phyloP scores from a whole-genome alignment of 2,797 vertebrate species.

The Sternarchorhynchus goeldii region DNA sequence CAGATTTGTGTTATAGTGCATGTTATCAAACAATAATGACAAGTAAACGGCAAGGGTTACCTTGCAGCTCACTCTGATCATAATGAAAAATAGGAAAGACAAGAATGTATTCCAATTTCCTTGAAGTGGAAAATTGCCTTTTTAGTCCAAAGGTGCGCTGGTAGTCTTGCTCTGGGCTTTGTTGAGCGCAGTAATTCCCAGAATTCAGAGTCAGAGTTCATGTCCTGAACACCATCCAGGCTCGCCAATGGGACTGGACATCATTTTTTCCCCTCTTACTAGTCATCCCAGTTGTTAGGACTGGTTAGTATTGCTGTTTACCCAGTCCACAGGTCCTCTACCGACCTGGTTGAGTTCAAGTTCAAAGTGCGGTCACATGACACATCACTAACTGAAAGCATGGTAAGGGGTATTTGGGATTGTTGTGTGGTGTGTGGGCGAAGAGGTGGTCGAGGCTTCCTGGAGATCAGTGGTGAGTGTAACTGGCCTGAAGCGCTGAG shows the following conservation, averaged over 20 bases:
- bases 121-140: slow-evolving; percentile 16
- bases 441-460: neutral
- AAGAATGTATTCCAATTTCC: slow-evolving; percentile 21
- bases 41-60: slow-evolving; percentile 22
- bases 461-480: slow-evolving; percentile 6
- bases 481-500: no score
- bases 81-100: neutral
- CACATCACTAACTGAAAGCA: neutral
- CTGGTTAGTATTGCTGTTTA: slow-evolving; percentile 25
- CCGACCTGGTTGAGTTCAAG: slow-evolving; percentile 6
- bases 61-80: slow-evolving; percentile 19
- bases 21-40: slow-evolving; percentile 29
- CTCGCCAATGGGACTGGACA: neutral
- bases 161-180: slow-evolving; percentile 15
- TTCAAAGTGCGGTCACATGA: slow-evolving; percentile 44
- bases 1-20: slow-evolving; percentile 45
- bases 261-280: slow-evolving; percentile 20
- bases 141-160: slow-evolving; percentile 21
- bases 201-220: slow-evolving; percentile 23
- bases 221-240: slow-evolving; percentile 6
- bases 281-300: neutral
- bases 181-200: slow-evolving; percentile 44
- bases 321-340: slow-evolving; percentile 18
- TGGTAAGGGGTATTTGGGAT: neutral
- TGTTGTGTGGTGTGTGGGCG: slow-evolving; percentile 14